Conservation (phyloP, 2,797 vertebrate species). For the Acanthopagrus latus region DNA sequence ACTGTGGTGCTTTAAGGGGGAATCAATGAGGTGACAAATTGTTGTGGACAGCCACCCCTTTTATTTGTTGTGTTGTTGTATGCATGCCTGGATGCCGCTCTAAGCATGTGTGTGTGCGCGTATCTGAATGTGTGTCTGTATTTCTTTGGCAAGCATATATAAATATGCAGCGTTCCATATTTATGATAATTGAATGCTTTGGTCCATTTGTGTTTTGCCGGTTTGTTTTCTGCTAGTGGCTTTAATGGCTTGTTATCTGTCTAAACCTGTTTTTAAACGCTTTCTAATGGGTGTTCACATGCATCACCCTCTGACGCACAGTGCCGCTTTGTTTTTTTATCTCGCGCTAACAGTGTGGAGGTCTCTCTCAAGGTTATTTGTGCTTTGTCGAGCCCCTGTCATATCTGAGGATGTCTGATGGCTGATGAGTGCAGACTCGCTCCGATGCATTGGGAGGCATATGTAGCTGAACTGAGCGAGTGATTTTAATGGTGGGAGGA, state of each 20-base stretch:
- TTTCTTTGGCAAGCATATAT: slow-evolving; percentile 57
- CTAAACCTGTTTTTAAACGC: slow-evolving; percentile 76
- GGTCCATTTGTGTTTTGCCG: slow-evolving; percentile 76
- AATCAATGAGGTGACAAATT: slow-evolving; percentile 86
- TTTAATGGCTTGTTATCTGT: slow-evolving; percentile 80
- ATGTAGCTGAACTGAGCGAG: slow-evolving; percentile 32
- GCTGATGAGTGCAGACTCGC: slow-evolving; percentile 22
- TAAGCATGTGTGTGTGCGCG: slow-evolving; percentile 29
- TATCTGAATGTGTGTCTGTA: slow-evolving; percentile 27
- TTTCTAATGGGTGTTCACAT: slow-evolving; percentile 69
- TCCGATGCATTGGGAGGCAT: slow-evolving; percentile 10
- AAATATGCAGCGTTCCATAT: slow-evolving; percentile 54
- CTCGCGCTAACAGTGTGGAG: slow-evolving; percentile 23
- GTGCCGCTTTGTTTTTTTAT: slow-evolving; percentile 40
- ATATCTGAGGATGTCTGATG: slow-evolving; percentile 30
- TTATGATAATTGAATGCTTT: slow-evolving; percentile 79
- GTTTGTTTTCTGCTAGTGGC: slow-evolving; percentile 74
- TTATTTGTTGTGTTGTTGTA: slow-evolving; percentile 77
- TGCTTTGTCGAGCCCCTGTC: slow-evolving; percentile 36
- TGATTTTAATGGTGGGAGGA: slow-evolving; percentile 5
- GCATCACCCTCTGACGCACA: slow-evolving; percentile 50
- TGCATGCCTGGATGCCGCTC: slow-evolving; percentile 57
- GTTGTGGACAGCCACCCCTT: slow-evolving; percentile 81
- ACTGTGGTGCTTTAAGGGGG: slow-evolving; percentile 79
- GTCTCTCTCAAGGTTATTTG: slow-evolving; percentile 58